Conservation (phyloP, 2,797 vertebrate genomes). For the Tolypeutes matacus region DNA sequence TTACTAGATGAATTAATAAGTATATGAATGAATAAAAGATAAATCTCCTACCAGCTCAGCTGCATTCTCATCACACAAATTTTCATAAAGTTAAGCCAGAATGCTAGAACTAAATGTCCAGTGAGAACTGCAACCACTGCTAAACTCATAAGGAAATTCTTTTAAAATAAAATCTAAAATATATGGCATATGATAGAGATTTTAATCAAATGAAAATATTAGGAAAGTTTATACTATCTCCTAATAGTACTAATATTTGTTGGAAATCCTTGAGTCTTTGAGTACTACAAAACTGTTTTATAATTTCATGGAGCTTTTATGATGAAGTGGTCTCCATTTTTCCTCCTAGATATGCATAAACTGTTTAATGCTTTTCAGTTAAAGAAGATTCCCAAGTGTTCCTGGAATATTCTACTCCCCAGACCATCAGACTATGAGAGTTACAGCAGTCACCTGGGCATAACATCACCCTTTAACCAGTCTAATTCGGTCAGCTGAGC, state of each 20-base stretch:
- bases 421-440: neutral
- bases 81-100: neutral
- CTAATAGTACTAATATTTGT: neutral
- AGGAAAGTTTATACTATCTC: conserved; percentile 6
- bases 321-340: neutral
- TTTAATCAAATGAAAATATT: conserved; percentile 56
- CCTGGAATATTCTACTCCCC: neutral
- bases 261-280: neutral
- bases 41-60: neutral
- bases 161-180: conserved; percentile 6
- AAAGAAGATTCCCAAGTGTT: conserved; percentile 17
- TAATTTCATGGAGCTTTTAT: neutral
- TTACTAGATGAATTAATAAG: conserved; percentile 63
- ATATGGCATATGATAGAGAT: neutral
- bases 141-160: conserved; percentile 35
- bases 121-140: neutral
- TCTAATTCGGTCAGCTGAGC: neutral
- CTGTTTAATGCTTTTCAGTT: conserved; percentile 37
- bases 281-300: neutral
- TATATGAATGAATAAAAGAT: no score
- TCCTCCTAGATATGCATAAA: neutral
- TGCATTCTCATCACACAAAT: neutral
- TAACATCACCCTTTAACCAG: neutral
- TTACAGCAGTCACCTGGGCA: neutral
- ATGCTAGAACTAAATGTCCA: neutral